Percentiles rank a stretch among this genome's conserved stretches.
Conservation (phyloP, 2,888 invertebrate genomes). For the Ophion obscuratus region DNA sequence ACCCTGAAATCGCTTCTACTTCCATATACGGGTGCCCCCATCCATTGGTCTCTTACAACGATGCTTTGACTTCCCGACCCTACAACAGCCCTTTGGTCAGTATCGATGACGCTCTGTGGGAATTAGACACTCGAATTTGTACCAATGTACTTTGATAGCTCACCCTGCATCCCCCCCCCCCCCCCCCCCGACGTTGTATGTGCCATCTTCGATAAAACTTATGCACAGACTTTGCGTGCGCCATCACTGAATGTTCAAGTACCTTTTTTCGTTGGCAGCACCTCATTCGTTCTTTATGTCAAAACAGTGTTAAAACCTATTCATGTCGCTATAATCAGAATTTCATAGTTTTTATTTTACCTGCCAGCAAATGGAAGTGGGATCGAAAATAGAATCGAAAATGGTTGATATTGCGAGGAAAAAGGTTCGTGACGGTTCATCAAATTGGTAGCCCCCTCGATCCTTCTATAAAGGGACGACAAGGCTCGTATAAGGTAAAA, state of each 20-base stretch:
- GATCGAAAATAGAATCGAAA: constrained; percentile 10
- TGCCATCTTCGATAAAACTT: too few species aligned
- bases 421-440: constrained; percentile 78
- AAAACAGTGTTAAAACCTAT: not conserved
- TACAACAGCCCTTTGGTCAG: constrained; percentile 48
- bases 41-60: constrained; percentile 14
- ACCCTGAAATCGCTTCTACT: constrained; percentile 77
- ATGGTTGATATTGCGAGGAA: constrained; percentile 18
- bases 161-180: not conserved
- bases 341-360: not conserved
- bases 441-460: constrained; percentile 77
- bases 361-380: not conserved
- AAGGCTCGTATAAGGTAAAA: constrained; percentile 76
- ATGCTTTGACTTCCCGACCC: constrained; percentile 36
- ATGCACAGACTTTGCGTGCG: too few species aligned
- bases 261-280: too few species aligned
- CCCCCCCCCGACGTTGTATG: not conserved
- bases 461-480: constrained; percentile 74
- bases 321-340: not conserved
- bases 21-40: constrained; percentile 5
- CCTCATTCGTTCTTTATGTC: too few species aligned
- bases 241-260: too few species aligned
- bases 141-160: constrained; percentile 41
- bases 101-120: constrained; percentile 62
- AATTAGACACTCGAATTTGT: constrained; percentile 42